Evolutionary conservation across 2,888 invertebrate species (phyloP).

Genomic region (Drosophila dives): DNA sequence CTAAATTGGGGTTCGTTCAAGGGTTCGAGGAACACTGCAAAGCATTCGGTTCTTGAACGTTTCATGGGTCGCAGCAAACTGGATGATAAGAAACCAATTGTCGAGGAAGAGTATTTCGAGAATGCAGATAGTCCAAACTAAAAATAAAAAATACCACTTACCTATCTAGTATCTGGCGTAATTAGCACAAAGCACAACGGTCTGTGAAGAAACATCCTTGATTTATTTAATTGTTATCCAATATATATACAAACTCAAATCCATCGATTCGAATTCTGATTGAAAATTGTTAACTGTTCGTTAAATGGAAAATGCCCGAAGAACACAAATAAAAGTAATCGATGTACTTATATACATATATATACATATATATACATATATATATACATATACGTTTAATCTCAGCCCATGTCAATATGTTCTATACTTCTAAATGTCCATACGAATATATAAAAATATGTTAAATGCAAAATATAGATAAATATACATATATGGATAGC

Average conservation of each 20-base stretch:
- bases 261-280: conserved; percentile 16
- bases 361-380: conserved; percentile 5
- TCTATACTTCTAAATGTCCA: conserved; percentile 8
- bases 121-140: conserved; percentile 61
- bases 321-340: conserved; percentile 30
- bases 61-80: conserved; percentile 81
- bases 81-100: conserved; percentile 82
- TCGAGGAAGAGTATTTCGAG: conserved; percentile 75
- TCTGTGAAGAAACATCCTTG: conserved; percentile 46
- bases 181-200: conserved; percentile 44
- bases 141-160: neutral
- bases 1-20: conserved; percentile 87
- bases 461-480: neutral
- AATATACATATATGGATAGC: conserved; percentile 14
- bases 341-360: conserved; percentile 1
- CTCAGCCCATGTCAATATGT: conserved; percentile 20
- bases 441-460: neutral
- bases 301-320: conserved; percentile 27
- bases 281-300: conserved; percentile 10
- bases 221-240: conserved; percentile 18
- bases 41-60: conserved; percentile 79
- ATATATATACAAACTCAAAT: neutral
- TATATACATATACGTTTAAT: conserved; percentile 21
- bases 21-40: conserved; percentile 65
- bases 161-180: conserved; percentile 2